Percentiles rank a stretch among this genome's conserved stretches.
Conservation (phyloP, 2,797 vertebrate genomes). For the Phalloptychus januarius region DNA sequence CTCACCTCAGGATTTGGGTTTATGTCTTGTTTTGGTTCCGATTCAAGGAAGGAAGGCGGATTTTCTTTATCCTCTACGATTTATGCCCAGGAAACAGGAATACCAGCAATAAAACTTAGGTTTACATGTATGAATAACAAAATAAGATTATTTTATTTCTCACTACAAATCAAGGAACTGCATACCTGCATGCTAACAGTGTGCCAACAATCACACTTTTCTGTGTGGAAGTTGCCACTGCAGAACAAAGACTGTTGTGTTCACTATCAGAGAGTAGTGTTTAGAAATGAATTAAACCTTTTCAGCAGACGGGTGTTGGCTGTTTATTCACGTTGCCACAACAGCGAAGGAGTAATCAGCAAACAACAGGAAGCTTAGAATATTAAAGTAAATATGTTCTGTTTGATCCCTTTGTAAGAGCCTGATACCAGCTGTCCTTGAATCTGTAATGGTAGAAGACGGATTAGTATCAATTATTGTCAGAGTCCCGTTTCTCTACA, state of each 20-base stretch:
- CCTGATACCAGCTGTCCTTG: not conserved
- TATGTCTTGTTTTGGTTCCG: slow-evolving; percentile 5
- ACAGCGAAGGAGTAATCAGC: not conserved
- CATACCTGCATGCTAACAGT: not conserved
- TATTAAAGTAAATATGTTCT: not conserved
- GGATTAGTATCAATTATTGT: not conserved
- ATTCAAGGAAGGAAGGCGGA: not conserved
- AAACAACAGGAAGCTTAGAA: not conserved
- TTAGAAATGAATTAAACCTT: not conserved
- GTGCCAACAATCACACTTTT: not conserved
- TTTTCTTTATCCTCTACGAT: not conserved
- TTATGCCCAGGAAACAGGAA: not conserved
- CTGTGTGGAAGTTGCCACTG: not conserved
- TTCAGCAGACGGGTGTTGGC: not conserved
- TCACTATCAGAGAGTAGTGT: not conserved
- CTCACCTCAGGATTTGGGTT: slow-evolving; percentile 6
- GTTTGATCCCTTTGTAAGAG: not conserved
- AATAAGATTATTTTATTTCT: not conserved
- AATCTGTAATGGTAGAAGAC: not conserved
- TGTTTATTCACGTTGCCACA: not conserved
- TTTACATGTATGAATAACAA: not conserved
- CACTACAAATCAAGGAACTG: not conserved
- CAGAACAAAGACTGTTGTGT: not conserved
- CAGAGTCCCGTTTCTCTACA: not conserved
- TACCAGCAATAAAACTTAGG: not conserved